These are phyloP conservation scores for Myopa tessellatipennis DNA, from an alignment of 2,888 invertebrate genomes.

Conservation along the genomic window DNA sequence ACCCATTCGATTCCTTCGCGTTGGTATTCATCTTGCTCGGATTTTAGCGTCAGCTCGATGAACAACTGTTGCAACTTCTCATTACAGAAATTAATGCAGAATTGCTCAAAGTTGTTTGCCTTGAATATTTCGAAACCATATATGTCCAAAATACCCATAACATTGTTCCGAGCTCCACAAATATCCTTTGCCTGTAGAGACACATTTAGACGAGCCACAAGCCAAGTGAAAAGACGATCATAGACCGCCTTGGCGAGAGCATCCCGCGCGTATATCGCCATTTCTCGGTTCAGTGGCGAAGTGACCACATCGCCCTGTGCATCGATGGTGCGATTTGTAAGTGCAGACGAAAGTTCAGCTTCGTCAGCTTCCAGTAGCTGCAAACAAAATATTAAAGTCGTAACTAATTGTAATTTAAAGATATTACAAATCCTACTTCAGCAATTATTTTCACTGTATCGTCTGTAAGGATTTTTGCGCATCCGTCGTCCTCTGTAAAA, in stretches of 20 bases:
- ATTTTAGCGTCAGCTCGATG: slow-evolving; percentile 89
- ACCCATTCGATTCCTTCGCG: slow-evolving; percentile 94
- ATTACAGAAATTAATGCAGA: slow-evolving; percentile 96
- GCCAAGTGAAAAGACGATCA: slow-evolving; percentile 91
- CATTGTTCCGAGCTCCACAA: slow-evolving; percentile 70
- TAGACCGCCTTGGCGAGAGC: slow-evolving; percentile 92
- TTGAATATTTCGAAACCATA: slow-evolving; percentile 96
- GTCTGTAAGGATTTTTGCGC: slow-evolving; percentile 76
- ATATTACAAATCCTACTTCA: slow-evolving; percentile 64
- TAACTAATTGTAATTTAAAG: neutral
- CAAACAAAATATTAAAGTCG: slow-evolving; percentile 59
- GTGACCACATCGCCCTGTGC: slow-evolving; percentile 86
- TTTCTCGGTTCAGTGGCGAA: slow-evolving; percentile 83
- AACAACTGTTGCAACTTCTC: slow-evolving; percentile 95
- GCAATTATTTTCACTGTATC: slow-evolving; percentile 76
- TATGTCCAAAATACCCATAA: slow-evolving; percentile 92
- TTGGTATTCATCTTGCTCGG: slow-evolving; percentile 92
- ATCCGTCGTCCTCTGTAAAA: slow-evolving; percentile 80
- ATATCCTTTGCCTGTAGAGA: slow-evolving; percentile 75
- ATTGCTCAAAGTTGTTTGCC: slow-evolving; percentile 84
- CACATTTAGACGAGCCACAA: slow-evolving; percentile 82
- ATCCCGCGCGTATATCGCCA: slow-evolving; percentile 87
- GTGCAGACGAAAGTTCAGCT: slow-evolving; percentile 75
- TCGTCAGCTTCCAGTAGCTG: slow-evolving; percentile 79
- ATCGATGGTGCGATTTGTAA: slow-evolving; percentile 88